Conservation (phyloP, 2,888 invertebrate species). For the Hirtodrosophila duncani region DNA sequence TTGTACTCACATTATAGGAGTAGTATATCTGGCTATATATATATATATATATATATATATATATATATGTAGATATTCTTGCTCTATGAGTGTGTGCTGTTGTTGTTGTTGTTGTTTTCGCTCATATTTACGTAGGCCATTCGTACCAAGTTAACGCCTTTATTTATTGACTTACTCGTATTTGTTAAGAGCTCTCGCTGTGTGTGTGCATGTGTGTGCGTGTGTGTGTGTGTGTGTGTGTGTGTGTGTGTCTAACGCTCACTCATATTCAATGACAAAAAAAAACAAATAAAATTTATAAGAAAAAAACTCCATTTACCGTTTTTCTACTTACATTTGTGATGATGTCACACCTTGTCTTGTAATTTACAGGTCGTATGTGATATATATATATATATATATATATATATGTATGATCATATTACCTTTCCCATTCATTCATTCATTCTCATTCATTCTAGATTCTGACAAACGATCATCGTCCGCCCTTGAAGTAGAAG, state of each 20-base stretch:
- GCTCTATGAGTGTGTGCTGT: not conserved
- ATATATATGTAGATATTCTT: not conserved
- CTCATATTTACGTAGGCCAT: conserved; percentile 68
- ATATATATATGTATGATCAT: not conserved
- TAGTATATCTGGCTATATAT: conserved; percentile 1
- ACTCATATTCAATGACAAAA: conserved; percentile 49
- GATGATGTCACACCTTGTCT: conserved; percentile 57
- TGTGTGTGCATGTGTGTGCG: not conserved
- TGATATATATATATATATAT: not conserved
- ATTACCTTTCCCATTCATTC: not conserved
- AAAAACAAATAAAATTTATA: no score
- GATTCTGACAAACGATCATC: no score
- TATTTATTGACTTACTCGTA: conserved; percentile 71
- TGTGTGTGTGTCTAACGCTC: conserved; percentile 30
- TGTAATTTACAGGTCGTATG: no score
- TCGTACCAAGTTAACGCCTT: conserved; percentile 65
- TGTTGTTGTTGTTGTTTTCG: conserved; percentile 43
- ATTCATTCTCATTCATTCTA: no score
- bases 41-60: conserved; percentile 8
- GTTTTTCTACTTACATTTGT: conserved; percentile 40
- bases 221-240: conserved; percentile 8
- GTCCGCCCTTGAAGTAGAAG: no score
- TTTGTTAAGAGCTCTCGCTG: conserved; percentile 48
- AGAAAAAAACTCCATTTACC: conserved; percentile 67
- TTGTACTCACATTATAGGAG: conserved; percentile 19